These are phyloP conservation scores for Aphelenchoides avenae DNA, from an alignment of 1,140 invertebrate species.

Conservation along the genomic window DNA sequence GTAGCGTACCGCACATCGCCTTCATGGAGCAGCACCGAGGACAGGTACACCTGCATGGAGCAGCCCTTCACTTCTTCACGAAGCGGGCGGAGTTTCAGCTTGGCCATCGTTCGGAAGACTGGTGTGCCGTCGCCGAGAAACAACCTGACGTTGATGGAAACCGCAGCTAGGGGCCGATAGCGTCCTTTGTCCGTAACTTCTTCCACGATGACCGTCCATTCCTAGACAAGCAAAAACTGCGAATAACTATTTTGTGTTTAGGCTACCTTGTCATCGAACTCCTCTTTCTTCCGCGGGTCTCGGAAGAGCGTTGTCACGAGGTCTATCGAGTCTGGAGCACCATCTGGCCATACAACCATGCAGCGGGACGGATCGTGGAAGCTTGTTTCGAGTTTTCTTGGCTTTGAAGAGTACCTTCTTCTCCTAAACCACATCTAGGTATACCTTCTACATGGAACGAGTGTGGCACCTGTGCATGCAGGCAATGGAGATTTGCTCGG, in stretches of 20 bases:
- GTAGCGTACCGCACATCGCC: constrained; percentile 30
- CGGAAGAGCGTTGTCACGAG: constrained; percentile 46
- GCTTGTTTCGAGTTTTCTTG: constrained; percentile 30
- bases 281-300: constrained; percentile 34
- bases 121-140: constrained; percentile 43
- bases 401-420: constrained; percentile 24
- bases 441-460: no score
- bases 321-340: constrained; percentile 26
- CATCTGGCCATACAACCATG: constrained; percentile 46
- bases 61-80: constrained; percentile 34
- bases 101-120: constrained; percentile 35
- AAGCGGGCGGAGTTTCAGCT: constrained; percentile 45
- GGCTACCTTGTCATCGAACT: constrained; percentile 46
- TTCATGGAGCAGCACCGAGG: constrained; percentile 23
- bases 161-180: constrained; percentile 37
- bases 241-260: constrained; percentile 1
- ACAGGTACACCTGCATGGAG: constrained; percentile 33
- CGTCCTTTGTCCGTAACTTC: constrained; percentile 41
- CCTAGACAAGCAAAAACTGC: constrained; percentile 28
- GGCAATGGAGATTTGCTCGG: constrained; percentile 32
- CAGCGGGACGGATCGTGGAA: constrained; percentile 19
- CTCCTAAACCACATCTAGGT: no score
- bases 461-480: constrained; percentile 44
- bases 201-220: constrained; percentile 51
- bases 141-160: constrained; percentile 40